phyloP scores from a whole-genome alignment of 2,888 invertebrate genomes.

The Tenthredo mesomela region DNA sequence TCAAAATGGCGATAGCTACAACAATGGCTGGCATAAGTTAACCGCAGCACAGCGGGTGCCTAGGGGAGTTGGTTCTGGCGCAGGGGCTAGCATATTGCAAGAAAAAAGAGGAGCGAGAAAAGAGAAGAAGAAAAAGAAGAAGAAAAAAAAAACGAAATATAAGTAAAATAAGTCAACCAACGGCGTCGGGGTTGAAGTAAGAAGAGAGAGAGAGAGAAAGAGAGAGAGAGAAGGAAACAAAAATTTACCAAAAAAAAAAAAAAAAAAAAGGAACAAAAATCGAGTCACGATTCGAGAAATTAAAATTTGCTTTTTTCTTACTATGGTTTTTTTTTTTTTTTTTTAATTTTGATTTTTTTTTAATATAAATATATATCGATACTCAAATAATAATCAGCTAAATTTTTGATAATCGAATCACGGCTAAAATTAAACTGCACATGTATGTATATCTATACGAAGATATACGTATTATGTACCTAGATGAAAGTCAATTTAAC shows the following conservation, averaged over 20 bases:
- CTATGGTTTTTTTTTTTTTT: neutral
- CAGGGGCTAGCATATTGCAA: slow-evolving; percentile 63
- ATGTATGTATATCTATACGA: no score
- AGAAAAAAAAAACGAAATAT: slow-evolving; percentile 4
- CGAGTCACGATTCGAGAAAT: neutral
- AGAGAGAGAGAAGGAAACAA: neutral
- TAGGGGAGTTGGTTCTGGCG: slow-evolving; percentile 60
- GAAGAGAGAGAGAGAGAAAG: neutral
- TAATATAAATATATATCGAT: neutral
- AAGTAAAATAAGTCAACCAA: neutral
- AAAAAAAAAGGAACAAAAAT: neutral
- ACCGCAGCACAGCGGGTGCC: slow-evolving; percentile 66
- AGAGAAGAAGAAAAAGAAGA: slow-evolving; percentile 44
- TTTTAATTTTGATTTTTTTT: no score
- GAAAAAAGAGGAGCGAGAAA: neutral
- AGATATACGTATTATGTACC: neutral
- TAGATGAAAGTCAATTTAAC: neutral
- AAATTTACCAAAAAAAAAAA: neutral
- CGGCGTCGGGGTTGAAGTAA: neutral
- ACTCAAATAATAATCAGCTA: no score
- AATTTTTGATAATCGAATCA: neutral
- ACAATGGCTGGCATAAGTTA: slow-evolving; percentile 69
- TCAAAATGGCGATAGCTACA: slow-evolving; percentile 68
- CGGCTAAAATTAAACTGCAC: neutral
- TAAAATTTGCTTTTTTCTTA: neutral